A percentile compares a stretch with the other conserved stretches of the same genome.
These are phyloP conservation scores for Mimas tiliae DNA, from an alignment of 2,888 invertebrate genomes.

Conservation along the genomic window DNA sequence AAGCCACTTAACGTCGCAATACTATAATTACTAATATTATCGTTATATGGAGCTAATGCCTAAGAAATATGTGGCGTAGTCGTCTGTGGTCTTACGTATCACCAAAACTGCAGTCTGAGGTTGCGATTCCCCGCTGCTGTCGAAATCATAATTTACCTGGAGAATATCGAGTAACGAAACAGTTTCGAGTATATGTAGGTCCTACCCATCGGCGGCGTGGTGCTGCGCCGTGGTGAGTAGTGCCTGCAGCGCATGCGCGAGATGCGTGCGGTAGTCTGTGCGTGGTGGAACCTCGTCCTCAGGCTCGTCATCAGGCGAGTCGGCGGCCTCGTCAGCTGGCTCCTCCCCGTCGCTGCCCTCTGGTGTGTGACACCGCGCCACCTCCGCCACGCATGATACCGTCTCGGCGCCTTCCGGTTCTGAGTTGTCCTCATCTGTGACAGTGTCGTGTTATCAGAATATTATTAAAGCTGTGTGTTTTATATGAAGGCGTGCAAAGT, in stretches of 20 bases:
- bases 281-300: constrained; percentile 36
- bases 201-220: constrained; percentile 40
- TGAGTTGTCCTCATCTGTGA: constrained; percentile 60
- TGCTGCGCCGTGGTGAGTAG: constrained; percentile 46
- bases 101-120: too few species aligned
- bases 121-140: too few species aligned
- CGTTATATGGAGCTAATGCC: too few species aligned
- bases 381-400: constrained; percentile 40
- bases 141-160: too few species aligned
- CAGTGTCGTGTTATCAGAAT: too few species aligned
- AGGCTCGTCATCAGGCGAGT: constrained; percentile 38
- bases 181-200: background rate
- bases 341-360: constrained; percentile 62
- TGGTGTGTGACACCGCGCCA: constrained; percentile 53
- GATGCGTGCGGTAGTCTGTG: constrained; percentile 45
- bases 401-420: constrained; percentile 50
- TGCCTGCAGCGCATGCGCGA: constrained; percentile 50
- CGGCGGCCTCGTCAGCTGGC: constrained; percentile 43
- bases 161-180: too few species aligned
- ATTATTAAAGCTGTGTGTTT: background rate
- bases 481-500: too few species aligned
- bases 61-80: too few species aligned
- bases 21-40: too few species aligned
- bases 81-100: too few species aligned
- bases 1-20: too few species aligned